Evolutionary conservation across 2,113 vertebrate genomes (phyloP).

Genomic region (Oceanites oceanicus): DNA sequence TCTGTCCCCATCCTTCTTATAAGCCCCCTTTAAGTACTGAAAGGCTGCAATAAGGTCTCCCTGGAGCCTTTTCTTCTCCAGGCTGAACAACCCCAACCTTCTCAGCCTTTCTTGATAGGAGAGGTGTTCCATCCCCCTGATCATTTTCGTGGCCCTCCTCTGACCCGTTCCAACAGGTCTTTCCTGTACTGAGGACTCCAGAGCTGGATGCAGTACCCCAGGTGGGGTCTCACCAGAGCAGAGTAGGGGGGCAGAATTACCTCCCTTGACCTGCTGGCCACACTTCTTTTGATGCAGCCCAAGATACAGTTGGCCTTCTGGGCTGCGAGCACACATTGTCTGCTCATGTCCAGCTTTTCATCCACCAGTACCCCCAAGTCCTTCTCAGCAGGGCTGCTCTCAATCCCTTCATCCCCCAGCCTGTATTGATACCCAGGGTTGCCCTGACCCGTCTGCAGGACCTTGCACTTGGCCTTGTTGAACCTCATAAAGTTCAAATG

Average conservation of each 20-base stretch:
- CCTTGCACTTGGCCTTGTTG: no score
- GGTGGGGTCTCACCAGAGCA: not conserved
- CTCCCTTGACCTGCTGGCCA: not conserved
- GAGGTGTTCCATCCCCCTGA: not conserved
- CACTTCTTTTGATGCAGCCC: not conserved
- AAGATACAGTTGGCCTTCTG: not conserved
- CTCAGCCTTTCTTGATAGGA: not conserved
- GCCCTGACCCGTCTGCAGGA: no score
- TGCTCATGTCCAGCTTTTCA: no score
- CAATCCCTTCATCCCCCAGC: no score
- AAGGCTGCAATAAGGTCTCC: no score
- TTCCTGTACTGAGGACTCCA: not conserved
- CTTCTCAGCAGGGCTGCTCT: no score
- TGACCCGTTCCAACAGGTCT: not conserved
- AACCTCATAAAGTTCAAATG: no score
- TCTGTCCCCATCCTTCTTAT: not conserved
- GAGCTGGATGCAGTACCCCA: not conserved
- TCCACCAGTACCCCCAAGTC: no score
- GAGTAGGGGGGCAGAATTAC: not conserved
- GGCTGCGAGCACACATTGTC: no score
- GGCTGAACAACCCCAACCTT: not conserved
- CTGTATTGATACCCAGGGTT: no score
- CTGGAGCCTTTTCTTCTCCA: not conserved
- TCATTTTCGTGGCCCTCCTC: not conserved
- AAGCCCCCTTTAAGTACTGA: not conserved